A percentile compares a stretch with the other conserved stretches of the same genome.
phyloP scores from a whole-genome alignment of 2,888 invertebrate species.

The Mimas tiliae region DNA sequence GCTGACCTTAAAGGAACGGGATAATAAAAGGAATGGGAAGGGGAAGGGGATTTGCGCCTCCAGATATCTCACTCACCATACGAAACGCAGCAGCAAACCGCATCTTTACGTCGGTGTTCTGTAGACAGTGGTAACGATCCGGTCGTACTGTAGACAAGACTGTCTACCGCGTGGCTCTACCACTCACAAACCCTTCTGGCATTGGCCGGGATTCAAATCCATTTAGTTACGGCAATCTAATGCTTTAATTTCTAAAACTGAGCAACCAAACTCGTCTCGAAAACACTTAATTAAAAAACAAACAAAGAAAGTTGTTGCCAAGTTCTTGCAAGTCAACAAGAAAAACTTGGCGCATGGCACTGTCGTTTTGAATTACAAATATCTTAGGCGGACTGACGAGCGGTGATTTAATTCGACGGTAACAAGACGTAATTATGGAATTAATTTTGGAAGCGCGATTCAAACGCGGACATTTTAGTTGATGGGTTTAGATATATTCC shows the following conservation, averaged over 20 bases:
- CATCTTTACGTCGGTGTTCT: too few species aligned
- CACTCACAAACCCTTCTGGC: too few species aligned
- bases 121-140: too few species aligned
- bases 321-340: slow-evolving; percentile 35
- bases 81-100: too few species aligned
- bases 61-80: too few species aligned
- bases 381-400: slow-evolving; percentile 53
- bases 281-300: slow-evolving; percentile 30
- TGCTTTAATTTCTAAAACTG: neutral
- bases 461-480: neutral
- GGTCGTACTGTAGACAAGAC: too few species aligned
- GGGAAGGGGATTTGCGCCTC: too few species aligned
- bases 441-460: slow-evolving; percentile 48
- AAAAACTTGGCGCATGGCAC: slow-evolving; percentile 53
- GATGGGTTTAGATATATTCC: neutral
- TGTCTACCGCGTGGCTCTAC: too few species aligned
- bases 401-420: slow-evolving; percentile 67
- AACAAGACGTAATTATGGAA: slow-evolving; percentile 69
- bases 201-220: too few species aligned
- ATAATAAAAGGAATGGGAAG: too few species aligned
- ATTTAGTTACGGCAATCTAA: too few species aligned
- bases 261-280: slow-evolving; percentile 1
- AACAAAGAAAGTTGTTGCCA: slow-evolving; percentile 37
- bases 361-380: slow-evolving; percentile 70
- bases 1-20: too few species aligned